phyloP scores from a whole-genome alignment of 2,888 invertebrate genomes.

The Abscondita cerata region DNA sequence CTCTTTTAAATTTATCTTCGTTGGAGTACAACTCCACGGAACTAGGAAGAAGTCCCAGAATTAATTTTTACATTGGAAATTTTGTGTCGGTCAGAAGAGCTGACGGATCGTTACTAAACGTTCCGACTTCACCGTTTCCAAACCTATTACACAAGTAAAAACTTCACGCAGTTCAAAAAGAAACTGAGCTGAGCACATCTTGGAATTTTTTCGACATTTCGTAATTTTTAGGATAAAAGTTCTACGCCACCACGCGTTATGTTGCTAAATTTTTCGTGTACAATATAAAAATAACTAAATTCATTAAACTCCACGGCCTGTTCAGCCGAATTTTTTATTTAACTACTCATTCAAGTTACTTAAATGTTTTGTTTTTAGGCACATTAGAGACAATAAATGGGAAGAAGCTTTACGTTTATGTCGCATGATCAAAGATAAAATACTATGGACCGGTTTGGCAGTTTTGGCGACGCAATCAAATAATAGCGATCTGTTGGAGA shows the following conservation, averaged over 20 bases:
- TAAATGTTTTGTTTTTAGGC: too few relatives aligned
- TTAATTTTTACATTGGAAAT: slow-evolving; percentile 84
- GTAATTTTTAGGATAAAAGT: too few relatives aligned
- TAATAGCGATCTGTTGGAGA: slow-evolving; percentile 74
- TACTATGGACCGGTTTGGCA: slow-evolving; percentile 95
- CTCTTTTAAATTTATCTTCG: slow-evolving; percentile 69
- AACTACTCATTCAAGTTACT: too few relatives aligned
- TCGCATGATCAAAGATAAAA: slow-evolving; percentile 61
- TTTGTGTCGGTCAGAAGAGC: slow-evolving; percentile 84
- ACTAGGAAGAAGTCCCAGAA: slow-evolving; percentile 84
- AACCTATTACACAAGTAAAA: slow-evolving; percentile 61
- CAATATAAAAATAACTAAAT: too few relatives aligned
- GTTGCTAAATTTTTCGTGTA: too few relatives aligned
- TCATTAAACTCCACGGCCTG: too few relatives aligned
- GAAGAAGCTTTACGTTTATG: slow-evolving; percentile 54
- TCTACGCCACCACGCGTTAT: too few relatives aligned
- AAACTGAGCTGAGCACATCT: too few relatives aligned
- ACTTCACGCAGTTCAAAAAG: too few relatives aligned
- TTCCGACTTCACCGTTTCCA: slow-evolving; percentile 75
- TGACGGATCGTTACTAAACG: slow-evolving; percentile 85
- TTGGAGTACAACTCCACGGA: slow-evolving; percentile 68
- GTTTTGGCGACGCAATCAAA: slow-evolving; percentile 87
- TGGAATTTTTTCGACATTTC: too few relatives aligned
- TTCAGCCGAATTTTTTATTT: too few relatives aligned
- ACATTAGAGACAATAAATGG: slow-evolving; percentile 81